Evolutionary conservation across 2,797 vertebrate genomes (phyloP).

Genomic region (Coilia nasus): DNA sequence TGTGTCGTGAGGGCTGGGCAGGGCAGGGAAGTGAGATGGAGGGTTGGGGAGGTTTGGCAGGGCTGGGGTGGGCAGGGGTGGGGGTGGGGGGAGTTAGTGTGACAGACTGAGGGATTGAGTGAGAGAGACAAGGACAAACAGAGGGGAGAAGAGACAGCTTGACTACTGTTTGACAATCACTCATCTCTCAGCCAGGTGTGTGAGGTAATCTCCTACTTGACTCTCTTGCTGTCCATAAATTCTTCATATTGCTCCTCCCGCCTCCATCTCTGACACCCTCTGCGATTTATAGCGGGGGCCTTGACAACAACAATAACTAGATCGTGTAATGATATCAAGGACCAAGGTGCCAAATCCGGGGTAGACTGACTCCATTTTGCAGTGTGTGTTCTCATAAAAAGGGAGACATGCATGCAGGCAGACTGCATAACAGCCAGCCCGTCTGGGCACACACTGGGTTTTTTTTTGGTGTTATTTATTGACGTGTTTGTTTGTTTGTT

Average conservation of each 20-base stretch:
- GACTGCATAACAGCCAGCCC: background rate
- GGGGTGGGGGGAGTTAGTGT: constrained; percentile 17
- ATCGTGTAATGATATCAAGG: constrained; percentile 38
- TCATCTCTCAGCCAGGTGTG: constrained; percentile 44
- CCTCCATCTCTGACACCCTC: constrained; percentile 41
- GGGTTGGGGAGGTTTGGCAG: background rate
- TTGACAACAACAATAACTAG: constrained; percentile 43
- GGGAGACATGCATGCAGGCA: background rate
- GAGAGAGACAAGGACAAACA: constrained; percentile 53
- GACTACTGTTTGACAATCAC: constrained; percentile 45
- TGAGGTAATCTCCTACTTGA: constrained; percentile 40
- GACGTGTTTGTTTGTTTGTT: background rate
- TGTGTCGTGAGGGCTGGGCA: background rate
- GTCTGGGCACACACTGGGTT: background rate
- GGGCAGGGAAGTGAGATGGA: background rate
- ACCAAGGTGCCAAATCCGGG: constrained; percentile 15
- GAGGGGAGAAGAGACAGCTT: constrained; percentile 46
- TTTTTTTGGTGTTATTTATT: background rate
- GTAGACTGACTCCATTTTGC: constrained; percentile 24
- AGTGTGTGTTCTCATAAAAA: background rate
- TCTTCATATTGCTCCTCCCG: constrained; percentile 36
- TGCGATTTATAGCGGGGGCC: constrained; percentile 38
- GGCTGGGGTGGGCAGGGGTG: background rate
- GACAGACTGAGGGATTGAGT: constrained; percentile 44
- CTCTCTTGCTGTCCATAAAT: constrained; percentile 41